These are phyloP conservation scores for Zaprionus nigranus DNA, from an alignment of 1,140 invertebrate genomes.

Conservation along the genomic window DNA sequence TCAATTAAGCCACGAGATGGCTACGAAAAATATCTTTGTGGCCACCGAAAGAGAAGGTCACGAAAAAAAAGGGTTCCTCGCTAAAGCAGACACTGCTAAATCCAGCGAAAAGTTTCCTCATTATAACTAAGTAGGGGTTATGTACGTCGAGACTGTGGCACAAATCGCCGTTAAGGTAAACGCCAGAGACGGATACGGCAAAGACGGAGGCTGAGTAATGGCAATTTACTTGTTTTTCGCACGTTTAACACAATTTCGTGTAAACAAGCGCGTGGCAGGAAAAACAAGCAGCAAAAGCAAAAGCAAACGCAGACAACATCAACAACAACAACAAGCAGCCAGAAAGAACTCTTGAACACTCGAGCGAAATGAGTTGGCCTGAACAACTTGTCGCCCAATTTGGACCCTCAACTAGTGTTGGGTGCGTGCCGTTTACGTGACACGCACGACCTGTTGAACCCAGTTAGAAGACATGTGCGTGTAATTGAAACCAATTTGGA, in stretches of 20 bases:
- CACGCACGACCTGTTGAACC: neutral
- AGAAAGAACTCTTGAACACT: slow-evolving; percentile 17
- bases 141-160: slow-evolving; percentile 15
- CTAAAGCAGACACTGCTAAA: slow-evolving; percentile 27
- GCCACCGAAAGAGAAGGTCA: neutral
- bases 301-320: neutral
- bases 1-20: slow-evolving; percentile 57
- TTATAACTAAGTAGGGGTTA: slow-evolving; percentile 64
- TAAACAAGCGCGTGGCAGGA: slow-evolving; percentile 39
- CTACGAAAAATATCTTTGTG: neutral
- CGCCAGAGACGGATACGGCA: neutral
- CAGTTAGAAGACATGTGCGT: neutral
- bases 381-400: slow-evolving; percentile 7
- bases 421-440: neutral
- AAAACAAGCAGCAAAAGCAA: slow-evolving; percentile 21
- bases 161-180: slow-evolving; percentile 34
- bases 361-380: slow-evolving; percentile 6
- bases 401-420: slow-evolving; percentile 4
- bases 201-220: slow-evolving; percentile 56
- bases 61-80: slow-evolving; percentile 56
- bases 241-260: slow-evolving; percentile 77
- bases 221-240: slow-evolving; percentile 74
- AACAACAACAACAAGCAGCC: neutral
- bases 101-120: slow-evolving; percentile 59
- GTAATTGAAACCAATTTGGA: slow-evolving; percentile 3